Base-by-base conservation (phyloP, 2,113 vertebrate genomes). In the Gorsachius goisagi region DNA sequence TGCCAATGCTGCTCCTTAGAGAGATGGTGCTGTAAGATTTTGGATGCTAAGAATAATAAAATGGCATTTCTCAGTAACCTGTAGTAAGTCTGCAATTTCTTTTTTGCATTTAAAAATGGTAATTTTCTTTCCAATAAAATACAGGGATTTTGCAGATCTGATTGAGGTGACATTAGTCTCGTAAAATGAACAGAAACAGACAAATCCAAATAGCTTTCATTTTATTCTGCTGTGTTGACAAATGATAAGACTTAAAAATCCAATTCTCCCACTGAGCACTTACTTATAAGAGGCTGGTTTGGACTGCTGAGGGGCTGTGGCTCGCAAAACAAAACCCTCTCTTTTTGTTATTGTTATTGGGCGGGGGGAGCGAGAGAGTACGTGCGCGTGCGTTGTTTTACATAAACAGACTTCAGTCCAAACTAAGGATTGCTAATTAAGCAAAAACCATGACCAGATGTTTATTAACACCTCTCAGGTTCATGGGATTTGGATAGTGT, bases 381-480 rank as follows among this genome's bases (percentile, higher is more conserved):
- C 2, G 9, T 5, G 7, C 28, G 32, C 30, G 39, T 83, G 49
- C 13, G 18, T 95, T 93, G 97, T 96, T 98, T 97, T 94, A 97
- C 96, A 97, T 97, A 97, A 97, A 97, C 96, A 97, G 97, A 97
- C 97, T 97, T 95, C 95, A 58, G 96, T 94, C 97, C 97, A 97
- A 97, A 97, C 89, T 68, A 94, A 97, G 93, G 96, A 97, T 97
- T 98, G 98, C 97, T 98, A 98, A 98, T 98, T 97, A 98, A 98
- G 98, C 98, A 98, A 97, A 98, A 98, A 95, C 91, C 97, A 93
- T 22, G 97, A 98, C 98, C 98, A 98, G 98, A 98, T 98, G 98
- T 98, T 98, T 98, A 97, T 98, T 97, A 98, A 97, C 98, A 98
- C 96, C 96, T 98, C 97, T 97, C 96, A 97, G 98, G 98, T 98